These are phyloP conservation scores for Oriolus oriolus DNA, from an alignment of 2,113 vertebrate genomes.

Conservation along the genomic window DNA sequence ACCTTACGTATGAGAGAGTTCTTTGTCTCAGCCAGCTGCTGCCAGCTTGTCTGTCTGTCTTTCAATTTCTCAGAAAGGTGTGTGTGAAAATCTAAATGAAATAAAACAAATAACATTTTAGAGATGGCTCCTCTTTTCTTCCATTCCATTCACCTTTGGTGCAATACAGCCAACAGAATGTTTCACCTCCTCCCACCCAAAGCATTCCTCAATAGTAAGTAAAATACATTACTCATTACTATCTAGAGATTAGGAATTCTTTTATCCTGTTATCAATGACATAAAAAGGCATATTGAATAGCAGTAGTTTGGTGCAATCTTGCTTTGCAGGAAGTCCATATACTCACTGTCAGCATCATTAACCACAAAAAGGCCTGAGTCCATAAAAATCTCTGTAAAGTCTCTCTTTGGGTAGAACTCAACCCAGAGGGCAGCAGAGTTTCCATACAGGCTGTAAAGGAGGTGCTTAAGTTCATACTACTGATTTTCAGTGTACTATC, in stretches of 20 bases:
- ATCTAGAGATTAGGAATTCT: not conserved
- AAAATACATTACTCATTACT: not conserved
- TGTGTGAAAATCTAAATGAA: conserved; percentile 73
- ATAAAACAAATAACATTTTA: conserved; percentile 70
- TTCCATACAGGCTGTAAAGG: not conserved
- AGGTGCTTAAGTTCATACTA: not conserved
- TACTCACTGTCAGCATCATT: not conserved
- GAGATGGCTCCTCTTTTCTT: conserved; percentile 10
- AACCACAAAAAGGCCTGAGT: not conserved
- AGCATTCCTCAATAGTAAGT: not conserved
- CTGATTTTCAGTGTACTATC: not conserved
- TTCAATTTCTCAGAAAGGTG: conserved; percentile 75
- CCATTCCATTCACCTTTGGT: not conserved
- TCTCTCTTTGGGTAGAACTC: not conserved
- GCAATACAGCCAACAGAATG: not conserved
- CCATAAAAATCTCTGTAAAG: not conserved
- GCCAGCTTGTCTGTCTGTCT: conserved; percentile 74
- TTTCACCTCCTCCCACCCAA: conserved; percentile 17
- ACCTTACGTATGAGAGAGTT: conserved; percentile 74
- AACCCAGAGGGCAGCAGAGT: not conserved
- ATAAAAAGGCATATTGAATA: not conserved
- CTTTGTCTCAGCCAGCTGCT: conserved; percentile 74
- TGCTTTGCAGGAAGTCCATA: not conserved
- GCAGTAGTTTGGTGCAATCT: not conserved
- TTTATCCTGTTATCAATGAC: not conserved